Base-by-base conservation (phyloP, 2,113 vertebrate species). In the Psittacula cyanocephala region DNA sequence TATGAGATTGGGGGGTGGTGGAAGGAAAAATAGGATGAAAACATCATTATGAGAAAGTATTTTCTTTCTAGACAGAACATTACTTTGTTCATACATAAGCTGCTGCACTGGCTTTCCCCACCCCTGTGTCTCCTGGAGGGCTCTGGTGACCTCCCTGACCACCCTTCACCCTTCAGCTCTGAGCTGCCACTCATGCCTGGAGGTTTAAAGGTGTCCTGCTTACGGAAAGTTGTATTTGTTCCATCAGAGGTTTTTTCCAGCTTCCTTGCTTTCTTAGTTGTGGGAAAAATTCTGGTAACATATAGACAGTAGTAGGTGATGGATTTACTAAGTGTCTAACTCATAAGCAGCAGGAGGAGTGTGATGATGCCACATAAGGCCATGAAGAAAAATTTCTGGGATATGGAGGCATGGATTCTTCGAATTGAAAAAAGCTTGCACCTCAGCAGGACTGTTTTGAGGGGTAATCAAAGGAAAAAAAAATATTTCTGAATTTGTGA, bases 331-430 rank as follows among this genome's bases (percentile, higher is more conserved):
- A 74, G 49, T 41, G 15, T 63, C 11, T 79, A 50, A 43, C 8
- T 80, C 31, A 2, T 18, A 53, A 46, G 18, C 44, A 52, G n/a
- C 49, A 74, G 29, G 23, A 92, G 29, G 49, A 92, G 22, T 12
- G 23, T 41, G 28, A 29, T 52, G 49, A 13, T 55, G 25, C 35
- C 60, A 18, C 8, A 0, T 10, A 33, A 81, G 69, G 18, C 59
- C 41, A 35, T 3, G 7, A 69, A 62, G 24, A 41, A 88, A 72
- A 67, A 84, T 52, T 44, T 28, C 27, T 55, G 29, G 14, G 2
- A 83, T 62, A 39, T 0, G 0, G 17, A 64, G 39, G 37, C 28
- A 44, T 0, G 0, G 33, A 39, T 49, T 52, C 41, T 64, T 68
- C 65, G n/a, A 57, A 3, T 3, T 80, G 59, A 55, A 81, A 68